phyloP scores from a whole-genome alignment of 2,888 invertebrate genomes.

The Philhelius pedissequus region DNA sequence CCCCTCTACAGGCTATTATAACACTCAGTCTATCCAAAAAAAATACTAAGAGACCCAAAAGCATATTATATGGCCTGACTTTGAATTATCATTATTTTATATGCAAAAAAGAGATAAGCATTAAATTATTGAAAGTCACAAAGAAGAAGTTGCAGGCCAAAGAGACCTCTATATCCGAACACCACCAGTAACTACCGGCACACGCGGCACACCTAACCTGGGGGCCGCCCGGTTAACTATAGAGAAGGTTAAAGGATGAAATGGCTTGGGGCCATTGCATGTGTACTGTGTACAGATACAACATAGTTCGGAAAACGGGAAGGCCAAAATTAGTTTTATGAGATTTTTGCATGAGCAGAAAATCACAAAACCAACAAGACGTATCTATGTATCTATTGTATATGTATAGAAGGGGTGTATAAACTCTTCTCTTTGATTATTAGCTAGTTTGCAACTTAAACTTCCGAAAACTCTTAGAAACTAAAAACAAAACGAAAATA shows the following conservation, averaged over 20 bases:
- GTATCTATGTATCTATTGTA: slow-evolving; percentile 1
- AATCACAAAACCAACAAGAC: slow-evolving; percentile 36
- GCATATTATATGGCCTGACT: slow-evolving; percentile 64
- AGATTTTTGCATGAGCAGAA: slow-evolving; percentile 62
- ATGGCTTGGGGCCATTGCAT: slow-evolving; percentile 39
- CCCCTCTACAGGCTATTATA: neutral
- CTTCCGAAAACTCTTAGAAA: slow-evolving; percentile 48
- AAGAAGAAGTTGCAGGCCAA: slow-evolving; percentile 10
- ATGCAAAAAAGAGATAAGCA: slow-evolving; percentile 67
- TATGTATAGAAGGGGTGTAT: slow-evolving; percentile 9
- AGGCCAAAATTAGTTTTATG: slow-evolving; percentile 67
- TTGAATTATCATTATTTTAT: slow-evolving; percentile 67
- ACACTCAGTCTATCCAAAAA: neutral
- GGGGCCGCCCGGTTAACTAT: neutral
- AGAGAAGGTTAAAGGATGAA: neutral
- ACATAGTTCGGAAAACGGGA: slow-evolving; percentile 38
- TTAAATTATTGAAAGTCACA: slow-evolving; percentile 64
- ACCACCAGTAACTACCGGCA: slow-evolving; percentile 9
- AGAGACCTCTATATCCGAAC: slow-evolving; percentile 8
- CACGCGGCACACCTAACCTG: slow-evolving; percentile 36
- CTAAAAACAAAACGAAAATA: slow-evolving; percentile 1
- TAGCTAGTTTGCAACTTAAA: slow-evolving; percentile 65
- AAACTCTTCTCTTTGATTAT: slow-evolving; percentile 56
- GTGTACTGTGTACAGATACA: too few relatives aligned
- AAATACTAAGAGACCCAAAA: slow-evolving; percentile 31